These are phyloP conservation scores for Phalacrocorax pelagicus DNA, from an alignment of 2,113 vertebrate species.

Conservation along the genomic window DNA sequence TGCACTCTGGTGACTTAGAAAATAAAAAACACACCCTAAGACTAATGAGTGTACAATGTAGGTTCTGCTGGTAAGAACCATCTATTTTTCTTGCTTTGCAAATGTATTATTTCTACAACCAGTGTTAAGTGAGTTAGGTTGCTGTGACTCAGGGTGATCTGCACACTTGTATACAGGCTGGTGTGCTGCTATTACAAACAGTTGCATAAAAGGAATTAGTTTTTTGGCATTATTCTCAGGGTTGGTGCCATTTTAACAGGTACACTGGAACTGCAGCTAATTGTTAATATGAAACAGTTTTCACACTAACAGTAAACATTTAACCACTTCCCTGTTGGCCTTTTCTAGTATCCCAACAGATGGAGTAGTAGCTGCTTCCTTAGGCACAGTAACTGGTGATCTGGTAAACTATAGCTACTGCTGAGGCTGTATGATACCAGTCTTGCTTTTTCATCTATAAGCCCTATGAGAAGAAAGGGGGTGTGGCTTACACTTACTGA, in stretches of 20 bases:
- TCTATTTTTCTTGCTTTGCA: background rate
- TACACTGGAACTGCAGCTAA: background rate
- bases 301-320: background rate
- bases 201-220: background rate
- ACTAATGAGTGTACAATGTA: background rate
- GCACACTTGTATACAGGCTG: background rate
- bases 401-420: background rate
- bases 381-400: background rate
- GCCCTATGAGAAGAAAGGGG: background rate
- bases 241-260: background rate
- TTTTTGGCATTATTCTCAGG: background rate
- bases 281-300: background rate
- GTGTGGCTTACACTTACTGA: background rate
- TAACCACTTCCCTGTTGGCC: background rate
- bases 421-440: background rate
- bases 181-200: background rate
- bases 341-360: background rate
- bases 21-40: background rate
- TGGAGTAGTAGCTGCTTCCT: background rate
- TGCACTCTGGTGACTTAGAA: slow-evolving; percentile 27
- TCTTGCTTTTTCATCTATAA: background rate
- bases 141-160: background rate
- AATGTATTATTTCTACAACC: background rate
- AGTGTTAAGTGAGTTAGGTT: background rate
- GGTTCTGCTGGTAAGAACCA: background rate